Evolutionary conservation across 2,888 invertebrate genomes (phyloP).

Genomic region (Neuroscelio doddi): DNA sequence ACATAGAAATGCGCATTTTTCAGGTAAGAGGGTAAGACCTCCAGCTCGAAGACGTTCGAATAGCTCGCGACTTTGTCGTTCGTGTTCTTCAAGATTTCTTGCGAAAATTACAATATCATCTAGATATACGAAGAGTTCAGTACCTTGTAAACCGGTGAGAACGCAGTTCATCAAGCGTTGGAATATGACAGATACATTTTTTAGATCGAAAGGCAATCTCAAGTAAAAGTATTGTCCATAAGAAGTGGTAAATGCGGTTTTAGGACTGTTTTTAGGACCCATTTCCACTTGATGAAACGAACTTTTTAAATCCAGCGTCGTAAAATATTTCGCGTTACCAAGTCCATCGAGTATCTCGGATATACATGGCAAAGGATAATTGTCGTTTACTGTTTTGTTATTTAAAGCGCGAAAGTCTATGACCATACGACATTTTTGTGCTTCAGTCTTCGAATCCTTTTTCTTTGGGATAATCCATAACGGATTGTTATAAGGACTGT

Average conservation of each 20-base stretch:
- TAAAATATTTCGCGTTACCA: constrained; percentile 29
- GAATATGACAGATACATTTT: constrained; percentile 53
- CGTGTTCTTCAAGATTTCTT: too few relatives aligned
- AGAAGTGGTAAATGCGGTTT: too few relatives aligned
- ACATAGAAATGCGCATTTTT: too few relatives aligned
- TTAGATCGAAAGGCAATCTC: background rate
- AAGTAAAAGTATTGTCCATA: too few relatives aligned
- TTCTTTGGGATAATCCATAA: constrained; percentile 36
- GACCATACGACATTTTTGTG: background rate
- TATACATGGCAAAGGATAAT: constrained; percentile 26
- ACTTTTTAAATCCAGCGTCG: constrained; percentile 15
- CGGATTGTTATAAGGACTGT: too few relatives aligned
- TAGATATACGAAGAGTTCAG: constrained; percentile 58
- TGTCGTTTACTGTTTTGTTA: constrained; percentile 25
- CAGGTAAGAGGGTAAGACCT: too few relatives aligned
- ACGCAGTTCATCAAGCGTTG: constrained; percentile 56
- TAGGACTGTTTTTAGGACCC: too few relatives aligned
- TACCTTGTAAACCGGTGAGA: constrained; percentile 49
- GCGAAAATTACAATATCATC: constrained; percentile 60
- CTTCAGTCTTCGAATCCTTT: constrained; percentile 13
- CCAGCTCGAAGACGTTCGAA: too few relatives aligned
- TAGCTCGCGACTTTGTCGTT: too few relatives aligned
- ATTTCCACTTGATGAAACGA: too few relatives aligned
- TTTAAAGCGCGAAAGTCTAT: constrained; percentile 29
- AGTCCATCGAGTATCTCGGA: constrained; percentile 30